Base-by-base conservation (phyloP, 1,140 invertebrate species). In the Lepidurus arcticus region DNA sequence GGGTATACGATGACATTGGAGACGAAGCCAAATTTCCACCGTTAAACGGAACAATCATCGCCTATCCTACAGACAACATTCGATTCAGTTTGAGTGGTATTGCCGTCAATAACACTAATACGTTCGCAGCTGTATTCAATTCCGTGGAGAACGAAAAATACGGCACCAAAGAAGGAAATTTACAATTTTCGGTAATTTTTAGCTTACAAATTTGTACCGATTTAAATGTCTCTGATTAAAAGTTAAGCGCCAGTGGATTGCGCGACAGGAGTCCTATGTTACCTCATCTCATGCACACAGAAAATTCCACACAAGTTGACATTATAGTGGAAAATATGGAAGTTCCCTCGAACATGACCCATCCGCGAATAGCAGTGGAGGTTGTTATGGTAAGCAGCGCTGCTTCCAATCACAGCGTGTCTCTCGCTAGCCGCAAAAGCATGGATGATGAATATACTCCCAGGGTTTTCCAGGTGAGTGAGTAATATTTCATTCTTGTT, bases 381-480 rank as follows among this genome's bases (percentile, higher is more conserved):
- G 78, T 90, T 24, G 73, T 88, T 10, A 79, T 90, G 26, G 85
- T 87, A 42, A 87, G 85, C 78, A 85, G 84, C 1, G 86, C 87
- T 76, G 79, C 34, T 53, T 77, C 78, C 1, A 84, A 85, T 45
- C 78, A 82, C 11, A 81, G 80, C 1, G 84, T 89, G 82, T 78
- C 81, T 2, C 82, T 88, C 16, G 83, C 86, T n/a, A 82, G 85
- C 77, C 85, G 86, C 73, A 88, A 88, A 81, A 90, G 88, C 77
- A 82, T 92, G 43, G 90, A 92, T 82, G 91, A 92, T 82, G 91
- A 92, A 81, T 89, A 91, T 80, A 89, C 90, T 11, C 91, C 91
- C n/a, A 91, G 91, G 24, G 88, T 91, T 47, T 92, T 92, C 83
- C 88, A 88, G 84, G 90, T 91, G 26, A 26, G 26, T 26, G 26